Evolutionary conservation across 2,113 vertebrate genomes (phyloP).

Genomic region (Dascyllus trimaculatus): DNA sequence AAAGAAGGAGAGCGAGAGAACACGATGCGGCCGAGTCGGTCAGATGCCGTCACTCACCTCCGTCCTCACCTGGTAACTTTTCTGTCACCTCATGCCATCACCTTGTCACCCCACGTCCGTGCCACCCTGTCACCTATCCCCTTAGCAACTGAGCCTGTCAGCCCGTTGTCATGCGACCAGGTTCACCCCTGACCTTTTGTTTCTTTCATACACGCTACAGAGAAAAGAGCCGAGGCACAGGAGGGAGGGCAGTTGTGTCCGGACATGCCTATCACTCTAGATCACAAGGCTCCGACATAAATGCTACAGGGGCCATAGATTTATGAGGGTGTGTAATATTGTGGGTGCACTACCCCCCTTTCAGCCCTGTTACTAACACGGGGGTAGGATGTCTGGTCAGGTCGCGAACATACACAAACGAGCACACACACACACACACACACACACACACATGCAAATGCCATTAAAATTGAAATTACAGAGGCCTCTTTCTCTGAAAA

Average conservation of each 20-base stretch:
- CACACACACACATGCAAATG: constrained; percentile 50
- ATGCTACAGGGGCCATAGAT: constrained; percentile 75
- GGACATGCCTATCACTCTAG: constrained; percentile 80
- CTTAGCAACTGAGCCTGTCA: constrained; percentile 76
- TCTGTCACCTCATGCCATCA: constrained; percentile 82
- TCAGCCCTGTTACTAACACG: constrained; percentile 41
- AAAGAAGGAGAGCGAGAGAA: constrained; percentile 57
- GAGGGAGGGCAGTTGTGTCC: constrained; percentile 71
- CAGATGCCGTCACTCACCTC: constrained; percentile 79
- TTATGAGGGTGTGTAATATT: constrained; percentile 76
- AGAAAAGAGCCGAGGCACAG: constrained; percentile 65
- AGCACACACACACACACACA: constrained; percentile 13
- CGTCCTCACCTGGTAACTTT: constrained; percentile 78
- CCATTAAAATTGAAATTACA: constrained; percentile 65
- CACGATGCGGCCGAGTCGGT: constrained; percentile 58
- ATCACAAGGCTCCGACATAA: constrained; percentile 76
- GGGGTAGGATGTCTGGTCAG: constrained; percentile 55
- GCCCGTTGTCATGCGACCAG: constrained; percentile 70
- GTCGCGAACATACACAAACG: constrained; percentile 36
- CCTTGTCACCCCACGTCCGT: constrained; percentile 76
- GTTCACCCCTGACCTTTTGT: constrained; percentile 74
- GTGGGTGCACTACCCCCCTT: constrained; percentile 29
- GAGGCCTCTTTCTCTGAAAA: constrained; percentile 43
- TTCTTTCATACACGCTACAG: constrained; percentile 68
- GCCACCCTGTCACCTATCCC: constrained; percentile 80